Evolutionary conservation across 2,888 invertebrate genomes (phyloP).

Genomic region (Lepidochrysops patricia): DNA sequence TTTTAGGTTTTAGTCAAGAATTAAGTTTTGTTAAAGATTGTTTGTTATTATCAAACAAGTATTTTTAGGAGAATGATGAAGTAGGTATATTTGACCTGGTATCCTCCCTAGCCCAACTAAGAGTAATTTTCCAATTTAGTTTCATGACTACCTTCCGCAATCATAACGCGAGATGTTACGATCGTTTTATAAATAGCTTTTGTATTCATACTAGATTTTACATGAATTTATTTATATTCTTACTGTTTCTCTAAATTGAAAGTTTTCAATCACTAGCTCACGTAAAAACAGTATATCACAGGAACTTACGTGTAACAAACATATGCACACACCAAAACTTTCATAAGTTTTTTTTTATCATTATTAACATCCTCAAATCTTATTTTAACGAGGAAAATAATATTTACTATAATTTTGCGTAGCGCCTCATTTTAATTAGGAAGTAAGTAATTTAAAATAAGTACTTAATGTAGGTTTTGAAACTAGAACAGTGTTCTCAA

Average conservation of each 20-base stretch:
- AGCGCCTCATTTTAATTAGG: not conserved
- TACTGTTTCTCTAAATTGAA: not conserved
- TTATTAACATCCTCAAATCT: too few relatives aligned
- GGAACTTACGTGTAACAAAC: too few relatives aligned
- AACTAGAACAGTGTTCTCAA: not conserved
- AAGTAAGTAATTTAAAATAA: not conserved
- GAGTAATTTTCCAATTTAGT: not conserved
- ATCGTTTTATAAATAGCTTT: not conserved
- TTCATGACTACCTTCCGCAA: conserved; percentile 4
- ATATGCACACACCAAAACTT: too few relatives aligned
- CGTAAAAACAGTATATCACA: too few relatives aligned
- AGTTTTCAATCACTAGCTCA: too few relatives aligned
- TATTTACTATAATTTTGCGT: too few relatives aligned
- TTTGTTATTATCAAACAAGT: too few relatives aligned
- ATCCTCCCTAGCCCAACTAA: not conserved
- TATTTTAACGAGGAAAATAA: too few relatives aligned
- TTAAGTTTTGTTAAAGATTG: too few relatives aligned
- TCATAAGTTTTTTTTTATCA: too few relatives aligned
- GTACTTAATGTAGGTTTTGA: not conserved
- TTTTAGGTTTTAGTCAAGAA: too few relatives aligned
- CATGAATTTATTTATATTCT: too few relatives aligned
- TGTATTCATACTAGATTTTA: not conserved
- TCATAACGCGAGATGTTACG: conserved; percentile 1
- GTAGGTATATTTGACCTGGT: not conserved
- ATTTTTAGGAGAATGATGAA: not conserved